These are phyloP conservation scores for Xanthorhoe designata DNA, from an alignment of 2,888 invertebrate genomes.

Conservation along the genomic window DNA sequence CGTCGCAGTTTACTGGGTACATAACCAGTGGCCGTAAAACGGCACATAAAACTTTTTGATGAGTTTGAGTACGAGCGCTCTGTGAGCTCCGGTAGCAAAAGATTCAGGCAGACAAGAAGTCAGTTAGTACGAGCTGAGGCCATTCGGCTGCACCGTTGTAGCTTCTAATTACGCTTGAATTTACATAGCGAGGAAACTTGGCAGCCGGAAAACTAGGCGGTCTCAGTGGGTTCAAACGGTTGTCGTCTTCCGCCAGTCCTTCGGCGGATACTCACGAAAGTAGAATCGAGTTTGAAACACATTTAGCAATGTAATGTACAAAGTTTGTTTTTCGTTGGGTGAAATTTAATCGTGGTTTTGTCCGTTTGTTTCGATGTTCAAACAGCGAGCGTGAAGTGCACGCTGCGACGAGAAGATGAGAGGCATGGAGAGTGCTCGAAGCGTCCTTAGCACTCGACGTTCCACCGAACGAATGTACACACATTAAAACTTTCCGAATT, in stretches of 20 bases:
- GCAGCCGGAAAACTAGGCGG: constrained; percentile 63
- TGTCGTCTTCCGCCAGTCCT: constrained; percentile 43
- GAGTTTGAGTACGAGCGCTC: constrained; percentile 46
- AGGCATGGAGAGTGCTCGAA: constrained; percentile 70
- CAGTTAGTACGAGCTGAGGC: constrained; percentile 61
- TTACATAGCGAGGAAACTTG: constrained; percentile 73
- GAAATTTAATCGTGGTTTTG: constrained; percentile 68
- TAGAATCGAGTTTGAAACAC: constrained; percentile 38
- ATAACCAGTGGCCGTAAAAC: constrained; percentile 69
- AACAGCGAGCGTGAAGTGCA: constrained; percentile 72
- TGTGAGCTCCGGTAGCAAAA: constrained; percentile 48
- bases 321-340: constrained; percentile 51
- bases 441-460: constrained; percentile 67
- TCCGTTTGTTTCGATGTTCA: constrained; percentile 75
- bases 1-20: constrained; percentile 74
- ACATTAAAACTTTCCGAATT: constrained; percentile 80
- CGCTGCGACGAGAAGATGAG: constrained; percentile 67
- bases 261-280: constrained; percentile 33
- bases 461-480: constrained; percentile 74
- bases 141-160: constrained; percentile 65
- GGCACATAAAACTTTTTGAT: constrained; percentile 67
- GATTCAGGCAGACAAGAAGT: constrained; percentile 56
- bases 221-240: constrained; percentile 59
- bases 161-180: constrained; percentile 71
- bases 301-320: constrained; percentile 38